A percentile compares a stretch with the other conserved stretches of the same genome.
These are phyloP conservation scores for Orchesella cincta DNA, from an alignment of 1,140 invertebrate species.

Conservation along the genomic window DNA sequence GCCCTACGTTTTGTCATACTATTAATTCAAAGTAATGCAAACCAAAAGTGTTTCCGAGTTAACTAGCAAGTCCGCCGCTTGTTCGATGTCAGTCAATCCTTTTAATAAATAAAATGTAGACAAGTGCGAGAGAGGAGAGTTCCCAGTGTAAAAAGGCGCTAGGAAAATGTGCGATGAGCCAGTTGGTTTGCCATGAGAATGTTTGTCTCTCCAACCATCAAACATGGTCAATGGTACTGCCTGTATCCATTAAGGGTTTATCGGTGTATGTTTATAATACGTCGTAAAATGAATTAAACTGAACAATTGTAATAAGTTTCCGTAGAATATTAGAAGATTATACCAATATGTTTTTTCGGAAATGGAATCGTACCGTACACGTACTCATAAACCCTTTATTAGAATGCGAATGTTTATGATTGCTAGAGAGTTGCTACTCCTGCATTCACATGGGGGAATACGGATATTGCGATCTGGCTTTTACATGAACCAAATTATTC, in stretches of 20 bases:
- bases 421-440: no score
- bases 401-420: no score
- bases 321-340: no score
- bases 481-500: no score
- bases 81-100: not conserved
- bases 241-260: not conserved
- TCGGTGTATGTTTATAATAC: no score
- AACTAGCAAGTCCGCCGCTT: not conserved
- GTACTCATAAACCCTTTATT: no score
- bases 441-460: no score
- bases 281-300: no score
- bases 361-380: no score
- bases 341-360: no score
- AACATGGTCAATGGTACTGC: slow-evolving; percentile 9
- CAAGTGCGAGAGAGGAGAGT: not conserved
- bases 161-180: not conserved
- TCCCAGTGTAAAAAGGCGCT: not conserved
- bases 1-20: not conserved
- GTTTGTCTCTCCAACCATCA: not conserved
- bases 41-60: not conserved
- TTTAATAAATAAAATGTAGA: slow-evolving; percentile 15
- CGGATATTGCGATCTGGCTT: no score
- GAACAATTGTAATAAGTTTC: no score
- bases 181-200: not conserved
- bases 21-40: not conserved